These are phyloP conservation scores for Rhinichthys klamathensis DNA, from an alignment of 2,113 vertebrate species.

Conservation along the genomic window DNA sequence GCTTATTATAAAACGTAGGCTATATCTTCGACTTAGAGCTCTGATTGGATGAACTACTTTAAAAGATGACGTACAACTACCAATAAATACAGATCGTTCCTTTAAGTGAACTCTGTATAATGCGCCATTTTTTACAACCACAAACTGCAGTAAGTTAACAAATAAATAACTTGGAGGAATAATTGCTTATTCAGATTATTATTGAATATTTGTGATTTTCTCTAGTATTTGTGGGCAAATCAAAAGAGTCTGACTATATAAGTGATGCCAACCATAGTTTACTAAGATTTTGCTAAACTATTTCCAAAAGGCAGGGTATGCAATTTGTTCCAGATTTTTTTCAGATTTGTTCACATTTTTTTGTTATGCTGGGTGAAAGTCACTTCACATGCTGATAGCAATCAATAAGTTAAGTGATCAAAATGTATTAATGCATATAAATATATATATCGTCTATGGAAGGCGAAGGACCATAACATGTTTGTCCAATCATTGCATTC, in stretches of 20 bases:
- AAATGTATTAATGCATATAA: too few relatives aligned
- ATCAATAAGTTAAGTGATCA: too few relatives aligned
- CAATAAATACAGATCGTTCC: neutral
- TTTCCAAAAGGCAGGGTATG: too few relatives aligned
- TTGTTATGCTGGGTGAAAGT: too few relatives aligned
- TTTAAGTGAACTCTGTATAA: neutral
- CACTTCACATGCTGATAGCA: too few relatives aligned
- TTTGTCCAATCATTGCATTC: too few relatives aligned
- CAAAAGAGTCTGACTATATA: too few relatives aligned
- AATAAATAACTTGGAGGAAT: neutral
- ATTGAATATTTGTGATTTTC: neutral
- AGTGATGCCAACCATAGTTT: too few relatives aligned
- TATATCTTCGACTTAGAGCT: neutral
- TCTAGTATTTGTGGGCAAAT: neutral
- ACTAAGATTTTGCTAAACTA: neutral
- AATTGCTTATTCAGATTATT: neutral
- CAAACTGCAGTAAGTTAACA: neutral
- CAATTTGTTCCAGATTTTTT: too few relatives aligned
- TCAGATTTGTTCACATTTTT: too few relatives aligned
- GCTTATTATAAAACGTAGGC: neutral
- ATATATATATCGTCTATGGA: too few relatives aligned
- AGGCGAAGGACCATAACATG: too few relatives aligned
- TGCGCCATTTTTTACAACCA: neutral
- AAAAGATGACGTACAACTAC: neutral
- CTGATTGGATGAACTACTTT: neutral